Base-by-base conservation (phyloP, 2,113 vertebrate genomes). In the Arothron firmamentum region DNA sequence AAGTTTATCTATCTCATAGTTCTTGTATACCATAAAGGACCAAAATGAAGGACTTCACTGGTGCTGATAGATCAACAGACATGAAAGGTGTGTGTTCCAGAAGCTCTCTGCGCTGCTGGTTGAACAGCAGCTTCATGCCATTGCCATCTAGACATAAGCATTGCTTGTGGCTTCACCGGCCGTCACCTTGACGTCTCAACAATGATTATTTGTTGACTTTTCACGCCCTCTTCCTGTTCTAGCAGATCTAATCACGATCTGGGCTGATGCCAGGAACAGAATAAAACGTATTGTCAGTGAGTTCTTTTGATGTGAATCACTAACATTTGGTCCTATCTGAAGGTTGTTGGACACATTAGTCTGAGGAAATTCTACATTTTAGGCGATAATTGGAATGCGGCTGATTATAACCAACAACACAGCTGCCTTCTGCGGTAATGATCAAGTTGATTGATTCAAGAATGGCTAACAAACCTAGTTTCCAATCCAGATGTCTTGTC, bases 201-300 rank as follows among this genome's bases (percentile, higher is more conserved):
- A 41, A 46, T 15, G 20, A 20, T 31, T 4, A 11, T 43, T 70
- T 67, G 67, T 82, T 78, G 66, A 64, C 42, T 48, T 73, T 77
- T 63, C 49, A 16, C 17, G 16, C 58, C 64, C 56, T 67, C 53
- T n/a, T 28, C 18, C 49, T 34, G 71, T 75, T 72, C 50, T 62
- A 50, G 55, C 58, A 64, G 55, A 43, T 19, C 19, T 1, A 41
- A n/a, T 62, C 50, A 38, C 1, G 23, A 6, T n/a, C 51, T 47
- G 57, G 2, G 21, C 21, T 3, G 3, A 31, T 6, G 6, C 5
- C n/a, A 7, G 16, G 16, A 47, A n/a, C 5, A 8, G 16, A 47
- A 47, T 5, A 47, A 47, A 47, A 47, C 5, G 17, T 16, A 3
- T 8, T n/a, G 5, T 31, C 28, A 31, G 28, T 31, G 28, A 31